A percentile compares a stretch with the other conserved stretches of the same genome.
Evolutionary conservation across 2,797 vertebrate genomes (phyloP).

Genomic region (Crocidura indochinensis): DNA sequence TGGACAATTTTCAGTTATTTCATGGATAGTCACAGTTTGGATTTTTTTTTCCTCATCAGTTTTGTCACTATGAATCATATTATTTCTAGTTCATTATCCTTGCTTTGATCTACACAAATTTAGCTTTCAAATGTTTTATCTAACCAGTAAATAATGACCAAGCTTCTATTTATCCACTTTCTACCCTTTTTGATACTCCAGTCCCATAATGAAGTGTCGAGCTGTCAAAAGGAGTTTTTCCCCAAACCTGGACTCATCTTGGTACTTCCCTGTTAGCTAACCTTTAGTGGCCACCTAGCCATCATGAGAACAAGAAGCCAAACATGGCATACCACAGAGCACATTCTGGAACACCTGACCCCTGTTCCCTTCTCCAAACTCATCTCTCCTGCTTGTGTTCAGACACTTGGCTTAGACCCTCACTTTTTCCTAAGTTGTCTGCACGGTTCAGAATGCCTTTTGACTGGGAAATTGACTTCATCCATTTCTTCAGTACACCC

Average conservation of each 20-base stretch:
- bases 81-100: not conserved
- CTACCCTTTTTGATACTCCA: accelerated
- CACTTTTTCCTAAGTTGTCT: not conserved
- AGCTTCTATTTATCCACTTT: too few species aligned
- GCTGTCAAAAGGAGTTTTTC: not conserved
- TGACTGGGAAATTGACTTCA: not conserved
- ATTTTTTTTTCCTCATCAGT: not conserved
- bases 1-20: not conserved
- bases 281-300: not conserved
- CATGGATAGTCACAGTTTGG: not conserved
- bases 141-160: not conserved
- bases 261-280: not conserved
- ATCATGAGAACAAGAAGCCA: not conserved
- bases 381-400: too few species aligned
- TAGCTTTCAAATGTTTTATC: not conserved
- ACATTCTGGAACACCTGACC: not conserved
- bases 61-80: not conserved
- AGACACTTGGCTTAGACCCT: not conserved
- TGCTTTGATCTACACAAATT: not conserved
- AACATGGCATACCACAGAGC: not conserved
- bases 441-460: not conserved
- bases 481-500: not conserved
- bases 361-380: accelerated
- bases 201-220: not conserved
- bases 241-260: not conserved